Evolutionary conservation across 2,797 vertebrate genomes (phyloP), one percentile per base, ranked within the genome.

Genomic region (Catostomus latipinnis): DNA sequence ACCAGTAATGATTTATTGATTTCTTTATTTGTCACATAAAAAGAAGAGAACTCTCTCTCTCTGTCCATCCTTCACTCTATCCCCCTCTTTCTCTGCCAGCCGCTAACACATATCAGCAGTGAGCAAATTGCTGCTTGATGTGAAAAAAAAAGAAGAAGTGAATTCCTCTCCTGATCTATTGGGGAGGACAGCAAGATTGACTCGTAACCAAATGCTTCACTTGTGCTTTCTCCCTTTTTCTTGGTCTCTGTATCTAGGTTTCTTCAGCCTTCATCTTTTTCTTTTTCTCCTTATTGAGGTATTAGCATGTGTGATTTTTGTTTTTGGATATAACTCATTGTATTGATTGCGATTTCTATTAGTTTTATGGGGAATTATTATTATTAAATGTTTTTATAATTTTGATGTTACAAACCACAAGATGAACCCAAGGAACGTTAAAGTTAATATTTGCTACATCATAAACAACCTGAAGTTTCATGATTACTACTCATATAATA

Each of bases 21-120:
- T 92, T 91, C 88, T 93, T 91, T 90, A 92, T 94, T 93, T 93
- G 91, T 93, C 90, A 93, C 91, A 93, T 88, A 89, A 92, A 93
- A 90, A 88, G 77, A 81, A 76, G 83, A 82, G 88, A 88, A 86
- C 84, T 73, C 73, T 71, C 4, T 58, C 73, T 83, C 74, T 82
- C 71, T 77, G 78, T 76, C 78, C 65, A 63, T 71, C 13, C 71
- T 11, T 78, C 67, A 48, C 22, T 81, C 74, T 22, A 8, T 45
- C 2, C 48, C 65, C 7, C 71, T 71, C n/a, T 9, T 52, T 2
- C 62, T 16, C 45, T 69, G 61, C 82, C 54, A 63, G 53, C 61
- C 81, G 9, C 13, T 84, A 69, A 81, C 75, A 76, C 68, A 82
- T 83, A 34, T 78, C 65, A 83, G 60, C 61, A 22, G 57, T 54